Evolutionary conservation across 2,113 vertebrate species (phyloP), one percentile per base, ranked within the genome.

Genomic region (Upupa epops): DNA sequence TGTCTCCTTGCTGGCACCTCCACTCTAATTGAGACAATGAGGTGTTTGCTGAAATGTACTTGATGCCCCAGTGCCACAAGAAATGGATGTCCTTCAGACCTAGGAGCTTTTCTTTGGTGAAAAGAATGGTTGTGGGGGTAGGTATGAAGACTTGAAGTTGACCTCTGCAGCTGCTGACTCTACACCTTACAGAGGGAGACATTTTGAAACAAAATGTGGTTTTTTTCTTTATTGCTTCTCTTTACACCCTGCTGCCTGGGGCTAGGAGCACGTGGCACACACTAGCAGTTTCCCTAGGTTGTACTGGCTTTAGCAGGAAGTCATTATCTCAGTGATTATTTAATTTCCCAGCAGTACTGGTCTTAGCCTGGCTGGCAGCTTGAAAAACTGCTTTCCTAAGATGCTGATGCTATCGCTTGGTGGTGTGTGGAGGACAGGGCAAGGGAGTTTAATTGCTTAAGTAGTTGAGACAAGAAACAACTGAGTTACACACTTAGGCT

Each of bases 181-280:
- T n/a, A 29, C 17, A 13, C 4, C 5, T 72, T 1, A 3, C 3
- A 1, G 42, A 81, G 24, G 19, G 45, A 11, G 2, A 2, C 34
- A 3, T 40, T 46, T 54, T 64, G 28, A 3, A 51, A 16, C 7
- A 46, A 58, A 68, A 3, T 13, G 3, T 45, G 13, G 22, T 3
- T 16, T 11, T 17, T 34, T 54, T 46, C 54, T 46, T 55, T 11
- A 31, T 52, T 15, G 49, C 12, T 80, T 48, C 19, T 86, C 4
- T 37, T 37, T 56, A 24, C 9, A 11, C 2, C 0, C 32, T 25
- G 17, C 28, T 86, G n/a, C 49, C 42, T 60, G 9, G n/a, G 54
- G 71, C 32, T 10, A 36, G 13, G 56, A 78, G 37, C 24, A 37
- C n/a, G 10, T 32, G 32, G 16, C 15, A n/a, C 15, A 29, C 34